A percentile compares a stretch with the other conserved stretches of the same genome.
Evolutionary conservation across 2,113 vertebrate genomes (phyloP).

Genomic region (Litocranius walleri): DNA sequence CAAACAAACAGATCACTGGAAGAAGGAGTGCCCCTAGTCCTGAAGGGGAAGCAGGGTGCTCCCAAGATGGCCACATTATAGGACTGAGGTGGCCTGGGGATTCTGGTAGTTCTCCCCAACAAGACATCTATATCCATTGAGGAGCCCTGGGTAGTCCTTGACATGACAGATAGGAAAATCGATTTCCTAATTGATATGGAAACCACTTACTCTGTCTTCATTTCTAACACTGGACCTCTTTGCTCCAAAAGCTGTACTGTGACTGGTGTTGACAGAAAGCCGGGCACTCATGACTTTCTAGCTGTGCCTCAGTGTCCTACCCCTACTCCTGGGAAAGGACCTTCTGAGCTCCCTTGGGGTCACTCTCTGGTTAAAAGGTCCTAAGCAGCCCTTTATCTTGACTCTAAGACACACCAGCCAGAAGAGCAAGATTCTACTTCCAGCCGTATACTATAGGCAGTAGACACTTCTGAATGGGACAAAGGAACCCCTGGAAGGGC

Average conservation of each 20-base stretch:
- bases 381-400: neutral
- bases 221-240: neutral
- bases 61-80: neutral
- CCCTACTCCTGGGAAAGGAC: neutral
- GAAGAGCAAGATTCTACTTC: neutral
- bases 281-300: neutral
- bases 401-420: neutral
- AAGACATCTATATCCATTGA: neutral
- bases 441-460: neutral
- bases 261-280: neutral
- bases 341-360: neutral
- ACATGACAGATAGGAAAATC: neutral
- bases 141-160: neutral
- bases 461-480: neutral
- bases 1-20: neutral
- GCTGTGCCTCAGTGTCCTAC: neutral
- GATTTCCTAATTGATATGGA: neutral
- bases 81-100: neutral
- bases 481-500: neutral
- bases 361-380: neutral
- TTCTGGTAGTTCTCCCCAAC: neutral
- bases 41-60: neutral
- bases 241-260: neutral
- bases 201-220: neutral
- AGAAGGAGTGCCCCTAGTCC: neutral